phyloP scores from a whole-genome alignment of 2,797 vertebrate genomes.

The Cyprinella venusta region DNA sequence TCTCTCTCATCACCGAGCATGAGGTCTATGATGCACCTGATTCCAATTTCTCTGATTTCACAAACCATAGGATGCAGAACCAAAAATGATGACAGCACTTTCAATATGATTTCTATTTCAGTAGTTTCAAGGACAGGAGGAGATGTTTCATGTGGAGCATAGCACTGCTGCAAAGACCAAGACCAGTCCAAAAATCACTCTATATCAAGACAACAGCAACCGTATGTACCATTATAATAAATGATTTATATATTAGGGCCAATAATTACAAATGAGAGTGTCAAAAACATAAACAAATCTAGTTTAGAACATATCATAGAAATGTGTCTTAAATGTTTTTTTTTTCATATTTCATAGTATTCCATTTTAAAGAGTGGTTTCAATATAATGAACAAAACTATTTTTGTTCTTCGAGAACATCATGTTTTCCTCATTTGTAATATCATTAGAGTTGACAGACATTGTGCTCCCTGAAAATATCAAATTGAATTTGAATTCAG shows the following conservation, averaged over 20 bases:
- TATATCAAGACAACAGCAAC: background rate
- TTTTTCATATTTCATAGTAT: background rate
- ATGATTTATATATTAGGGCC: background rate
- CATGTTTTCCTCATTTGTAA: background rate
- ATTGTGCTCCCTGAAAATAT: background rate
- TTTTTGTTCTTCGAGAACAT: too few species aligned
- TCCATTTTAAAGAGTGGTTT: background rate
- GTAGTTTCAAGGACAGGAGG: background rate
- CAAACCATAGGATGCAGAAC: conserved; percentile 4
- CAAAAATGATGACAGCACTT: background rate
- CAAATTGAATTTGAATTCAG: too few species aligned
- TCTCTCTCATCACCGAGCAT: conserved; percentile 16
- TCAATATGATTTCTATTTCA: background rate
- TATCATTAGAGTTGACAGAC: background rate
- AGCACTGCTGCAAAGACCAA: background rate
- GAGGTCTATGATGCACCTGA: conserved; percentile 29
- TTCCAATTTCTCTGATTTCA: conserved; percentile 34
- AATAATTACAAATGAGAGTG: background rate
- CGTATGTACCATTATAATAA: background rate
- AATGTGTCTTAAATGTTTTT: background rate
- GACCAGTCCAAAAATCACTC: background rate
- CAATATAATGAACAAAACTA: background rate
- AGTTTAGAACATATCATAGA: background rate
- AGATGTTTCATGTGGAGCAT: background rate
- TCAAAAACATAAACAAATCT: background rate